A percentile compares a stretch with the other conserved stretches of the same genome.
Conservation (phyloP, 2,797 vertebrate genomes). For the Anguilla pacifica region DNA sequence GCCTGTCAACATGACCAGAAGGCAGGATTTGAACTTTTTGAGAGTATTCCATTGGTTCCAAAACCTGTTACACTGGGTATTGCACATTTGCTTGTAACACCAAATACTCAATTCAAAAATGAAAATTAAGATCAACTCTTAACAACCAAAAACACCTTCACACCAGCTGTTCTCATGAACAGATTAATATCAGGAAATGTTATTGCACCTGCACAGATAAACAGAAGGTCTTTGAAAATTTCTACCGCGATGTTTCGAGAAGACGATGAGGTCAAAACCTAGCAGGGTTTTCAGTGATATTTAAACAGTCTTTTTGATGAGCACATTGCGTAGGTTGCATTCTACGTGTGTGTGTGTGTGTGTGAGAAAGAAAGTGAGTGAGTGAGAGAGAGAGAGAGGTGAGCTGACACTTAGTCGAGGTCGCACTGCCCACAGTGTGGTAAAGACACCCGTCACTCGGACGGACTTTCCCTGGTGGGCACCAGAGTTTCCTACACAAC, state of each 20-base stretch:
- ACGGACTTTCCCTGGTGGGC: conserved; percentile 11
- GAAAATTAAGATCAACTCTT: no score
- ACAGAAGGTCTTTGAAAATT: not conserved
- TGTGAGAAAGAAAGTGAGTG: not conserved
- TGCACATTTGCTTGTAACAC: no score
- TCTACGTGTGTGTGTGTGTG: not conserved
- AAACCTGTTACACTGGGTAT: no score
- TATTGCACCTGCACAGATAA: not conserved
- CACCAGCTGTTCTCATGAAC: not conserved
- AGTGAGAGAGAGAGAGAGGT: not conserved
- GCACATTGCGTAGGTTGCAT: not conserved
- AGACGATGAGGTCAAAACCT: not conserved
- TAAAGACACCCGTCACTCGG: not conserved
- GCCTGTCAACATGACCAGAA: no score
- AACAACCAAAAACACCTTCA: not conserved
- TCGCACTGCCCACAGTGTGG: not conserved
- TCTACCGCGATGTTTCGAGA: not conserved
- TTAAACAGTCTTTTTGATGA: not conserved
- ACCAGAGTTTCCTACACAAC: not conserved
- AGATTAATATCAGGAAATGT: not conserved
- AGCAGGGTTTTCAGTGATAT: not conserved
- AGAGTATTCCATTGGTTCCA: no score
- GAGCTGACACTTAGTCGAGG: not conserved
- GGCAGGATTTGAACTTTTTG: no score
- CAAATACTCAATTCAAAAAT: no score